Percentiles rank a stretch among this genome's conserved stretches.
Conservation (phyloP, 2,113 vertebrate genomes). For the Fregata magnificens region DNA sequence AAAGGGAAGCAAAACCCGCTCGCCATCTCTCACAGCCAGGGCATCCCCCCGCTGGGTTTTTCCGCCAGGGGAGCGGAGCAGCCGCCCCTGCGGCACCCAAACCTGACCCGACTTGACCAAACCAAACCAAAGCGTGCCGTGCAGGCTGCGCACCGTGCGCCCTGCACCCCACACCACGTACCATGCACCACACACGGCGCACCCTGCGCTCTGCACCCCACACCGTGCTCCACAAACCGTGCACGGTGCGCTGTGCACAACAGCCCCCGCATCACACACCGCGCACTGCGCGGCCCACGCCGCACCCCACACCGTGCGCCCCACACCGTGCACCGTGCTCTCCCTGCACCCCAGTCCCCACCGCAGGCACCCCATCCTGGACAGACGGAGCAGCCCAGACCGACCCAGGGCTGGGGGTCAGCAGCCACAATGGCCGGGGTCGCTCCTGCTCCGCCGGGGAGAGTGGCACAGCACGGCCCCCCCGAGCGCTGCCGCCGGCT, state of each 20-base stretch:
- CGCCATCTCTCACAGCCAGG: not conserved
- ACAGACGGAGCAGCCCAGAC: rapidly evolving
- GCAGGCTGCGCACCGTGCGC: rapidly evolving
- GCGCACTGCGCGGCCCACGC: not conserved
- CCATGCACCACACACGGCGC: rapidly evolving
- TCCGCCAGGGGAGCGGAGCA: not conserved
- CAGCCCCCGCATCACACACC: not conserved
- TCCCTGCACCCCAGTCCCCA: rapidly evolving
- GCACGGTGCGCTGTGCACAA: rapidly evolving
- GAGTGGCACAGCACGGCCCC: rapidly evolving
- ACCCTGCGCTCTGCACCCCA: too few relatives aligned
- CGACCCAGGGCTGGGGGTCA: not conserved
- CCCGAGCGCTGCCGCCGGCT: rapidly evolving
- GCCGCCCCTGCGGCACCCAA: not conserved
- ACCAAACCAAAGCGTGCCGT: not conserved
- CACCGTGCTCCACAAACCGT: not conserved
- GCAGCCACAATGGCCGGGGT: not conserved
- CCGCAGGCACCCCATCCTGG: rapidly evolving
- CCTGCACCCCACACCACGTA: not conserved
- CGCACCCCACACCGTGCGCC: not conserved
- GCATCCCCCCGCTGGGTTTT: not conserved
- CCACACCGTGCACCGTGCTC: too few relatives aligned
- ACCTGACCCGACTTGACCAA: not conserved
- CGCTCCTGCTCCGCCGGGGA: not conserved
- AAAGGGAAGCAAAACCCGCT: constrained; percentile 30